These are phyloP conservation scores for Drosophila infuscata DNA, from an alignment of 2,888 invertebrate genomes.

Conservation along the genomic window DNA sequence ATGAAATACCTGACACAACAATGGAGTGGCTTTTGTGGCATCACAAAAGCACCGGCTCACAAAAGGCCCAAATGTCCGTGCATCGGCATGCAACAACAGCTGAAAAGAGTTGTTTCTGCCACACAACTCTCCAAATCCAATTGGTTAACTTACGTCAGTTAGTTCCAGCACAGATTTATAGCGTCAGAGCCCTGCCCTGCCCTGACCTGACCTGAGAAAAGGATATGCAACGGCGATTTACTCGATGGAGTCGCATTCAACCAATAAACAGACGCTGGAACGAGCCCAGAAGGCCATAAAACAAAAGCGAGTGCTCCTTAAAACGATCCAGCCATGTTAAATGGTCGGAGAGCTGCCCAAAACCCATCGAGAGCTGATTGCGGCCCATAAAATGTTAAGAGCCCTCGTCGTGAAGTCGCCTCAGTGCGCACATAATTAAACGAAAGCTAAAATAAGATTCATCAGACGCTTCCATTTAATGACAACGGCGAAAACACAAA, in stretches of 20 bases:
- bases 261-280: slow-evolving; percentile 37
- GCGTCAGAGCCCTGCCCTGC: not conserved
- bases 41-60: slow-evolving; percentile 11
- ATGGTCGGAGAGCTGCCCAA: slow-evolving; percentile 27
- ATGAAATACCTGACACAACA: slow-evolving; percentile 40
- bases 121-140: slow-evolving; percentile 15
- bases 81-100: slow-evolving; percentile 1
- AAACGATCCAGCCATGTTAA: slow-evolving; percentile 42
- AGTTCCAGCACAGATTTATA: slow-evolving; percentile 16
- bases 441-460: slow-evolving; percentile 19
- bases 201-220: slow-evolving; percentile 3
- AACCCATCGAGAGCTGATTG: slow-evolving; percentile 61
- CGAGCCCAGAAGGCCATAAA: slow-evolving; percentile 35
- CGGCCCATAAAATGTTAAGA: slow-evolving; percentile 60
- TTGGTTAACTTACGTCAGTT: slow-evolving; percentile 14
- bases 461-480: not conserved
- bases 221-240: slow-evolving; percentile 4
- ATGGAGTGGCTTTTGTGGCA: slow-evolving; percentile 25
- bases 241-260: slow-evolving; percentile 6
- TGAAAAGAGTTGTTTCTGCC: slow-evolving; percentile 1
- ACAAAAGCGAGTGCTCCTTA: slow-evolving; percentile 30
- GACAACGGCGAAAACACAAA: not conserved
- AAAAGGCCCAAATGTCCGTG: slow-evolving; percentile 18
- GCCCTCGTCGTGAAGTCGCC: slow-evolving; percentile 37
- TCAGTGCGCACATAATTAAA: slow-evolving; percentile 50